Percentiles rank a stretch among this genome's conserved stretches.
These are phyloP conservation scores for Baccha elongata DNA, from an alignment of 2,888 invertebrate genomes.

Conservation along the genomic window DNA sequence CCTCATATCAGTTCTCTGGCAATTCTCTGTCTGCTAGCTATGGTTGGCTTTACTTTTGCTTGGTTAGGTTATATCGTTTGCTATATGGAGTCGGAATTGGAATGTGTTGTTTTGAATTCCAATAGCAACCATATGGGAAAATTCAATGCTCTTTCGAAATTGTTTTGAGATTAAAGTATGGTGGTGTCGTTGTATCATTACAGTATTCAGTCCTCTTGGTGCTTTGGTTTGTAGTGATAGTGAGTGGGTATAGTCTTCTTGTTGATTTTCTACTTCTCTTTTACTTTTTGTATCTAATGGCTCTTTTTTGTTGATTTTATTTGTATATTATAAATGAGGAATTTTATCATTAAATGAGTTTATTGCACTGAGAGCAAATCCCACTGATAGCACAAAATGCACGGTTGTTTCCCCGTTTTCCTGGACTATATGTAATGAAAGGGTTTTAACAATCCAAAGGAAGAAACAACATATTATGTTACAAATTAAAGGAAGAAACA, in stretches of 20 bases:
- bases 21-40: conserved; percentile 25
- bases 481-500: no score
- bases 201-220: conserved; percentile 24
- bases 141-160: conserved; percentile 64
- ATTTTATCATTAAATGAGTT: no score
- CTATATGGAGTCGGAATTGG: conserved; percentile 25
- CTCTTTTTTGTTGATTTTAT: no score
- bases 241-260: conserved; percentile 35
- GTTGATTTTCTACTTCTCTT: neutral
- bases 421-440: no score
- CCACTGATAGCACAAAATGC: no score
- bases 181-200: neutral
- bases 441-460: no score
- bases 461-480: no score
- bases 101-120: conserved; percentile 70
- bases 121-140: conserved; percentile 63
- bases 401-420: no score
- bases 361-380: no score
- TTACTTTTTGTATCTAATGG: no score
- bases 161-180: conserved; percentile 39
- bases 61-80: conserved; percentile 30
- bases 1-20: conserved; percentile 57
- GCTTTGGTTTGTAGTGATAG: neutral
- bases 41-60: neutral
- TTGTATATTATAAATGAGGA: no score